Conservation (phyloP, 1,140 invertebrate genomes). For the Venustaconcha ellipsiformis region DNA sequence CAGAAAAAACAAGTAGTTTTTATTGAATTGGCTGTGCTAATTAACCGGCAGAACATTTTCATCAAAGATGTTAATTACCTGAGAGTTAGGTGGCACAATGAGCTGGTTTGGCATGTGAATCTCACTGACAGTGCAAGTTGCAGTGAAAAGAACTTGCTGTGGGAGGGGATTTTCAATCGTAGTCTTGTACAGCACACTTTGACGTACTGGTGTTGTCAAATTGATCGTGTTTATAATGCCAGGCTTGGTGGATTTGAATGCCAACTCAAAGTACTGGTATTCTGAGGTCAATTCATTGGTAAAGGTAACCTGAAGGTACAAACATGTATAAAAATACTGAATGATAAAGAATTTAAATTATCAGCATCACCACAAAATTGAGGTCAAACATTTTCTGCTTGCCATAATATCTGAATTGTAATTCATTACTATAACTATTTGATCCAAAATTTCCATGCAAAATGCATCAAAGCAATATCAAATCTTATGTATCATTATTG, state of each 20-base stretch:
- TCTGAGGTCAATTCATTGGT: constrained; percentile 66
- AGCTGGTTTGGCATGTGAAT: constrained; percentile 63
- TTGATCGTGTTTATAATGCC: constrained; percentile 61
- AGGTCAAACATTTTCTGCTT: too few species aligned
- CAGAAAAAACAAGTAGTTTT: too few species aligned
- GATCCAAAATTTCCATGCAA: too few species aligned
- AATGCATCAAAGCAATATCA: too few species aligned
- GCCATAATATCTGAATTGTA: too few species aligned
- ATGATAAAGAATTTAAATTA: too few species aligned
- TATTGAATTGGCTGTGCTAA: too few species aligned
- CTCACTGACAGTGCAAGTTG: constrained; percentile 58
- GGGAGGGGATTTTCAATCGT: constrained; percentile 65
- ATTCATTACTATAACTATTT: too few species aligned
- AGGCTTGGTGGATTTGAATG: constrained; percentile 61
- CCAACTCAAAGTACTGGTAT: constrained; percentile 67
- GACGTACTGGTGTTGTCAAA: constrained; percentile 64
- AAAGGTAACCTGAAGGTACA: constrained; percentile 61
- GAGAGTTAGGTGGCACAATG: constrained; percentile 57
- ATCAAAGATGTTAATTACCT: constrained; percentile 44
- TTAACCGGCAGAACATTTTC: too few species aligned
- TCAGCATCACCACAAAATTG: too few species aligned
- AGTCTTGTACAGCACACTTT: constrained; percentile 60
- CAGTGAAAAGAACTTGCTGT: constrained; percentile 55
- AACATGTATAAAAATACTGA: too few species aligned
- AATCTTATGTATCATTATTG: too few species aligned